Evolutionary conservation across 2,113 vertebrate species (phyloP).

Genomic region (Melanerpes aurifrons): DNA sequence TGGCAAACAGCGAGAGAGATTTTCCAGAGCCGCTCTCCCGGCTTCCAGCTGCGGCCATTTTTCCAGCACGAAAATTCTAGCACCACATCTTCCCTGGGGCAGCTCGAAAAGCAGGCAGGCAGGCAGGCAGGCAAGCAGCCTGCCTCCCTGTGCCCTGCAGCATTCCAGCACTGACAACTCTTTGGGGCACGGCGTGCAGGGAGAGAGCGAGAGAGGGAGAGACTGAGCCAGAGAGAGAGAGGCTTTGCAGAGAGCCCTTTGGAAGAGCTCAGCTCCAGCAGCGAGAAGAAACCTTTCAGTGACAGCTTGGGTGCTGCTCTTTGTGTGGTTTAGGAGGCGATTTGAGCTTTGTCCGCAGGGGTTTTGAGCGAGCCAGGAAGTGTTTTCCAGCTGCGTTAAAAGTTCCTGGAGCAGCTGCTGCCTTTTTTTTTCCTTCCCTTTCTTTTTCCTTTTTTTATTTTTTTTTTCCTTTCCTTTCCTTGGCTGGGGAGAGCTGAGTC

Average conservation of each 20-base stretch:
- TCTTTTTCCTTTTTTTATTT: too few species aligned
- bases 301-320: not conserved
- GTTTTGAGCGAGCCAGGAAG: not conserved
- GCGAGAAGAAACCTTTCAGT: not conserved
- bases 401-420: conserved; percentile 64
- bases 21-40: conserved; percentile 61
- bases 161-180: conserved; percentile 36
- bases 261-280: not conserved
- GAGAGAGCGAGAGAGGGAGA: not conserved
- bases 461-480: not conserved
- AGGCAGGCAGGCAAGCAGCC: not conserved
- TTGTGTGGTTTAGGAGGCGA: not conserved
- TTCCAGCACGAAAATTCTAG: conserved; percentile 59
- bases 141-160: conserved; percentile 25
- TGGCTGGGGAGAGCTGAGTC: conserved; percentile 51
- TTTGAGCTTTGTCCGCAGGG: not conserved
- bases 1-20: conserved; percentile 46
- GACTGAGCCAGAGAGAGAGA: not conserved
- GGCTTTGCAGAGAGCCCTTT: not conserved
- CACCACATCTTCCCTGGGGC: conserved; percentile 28
- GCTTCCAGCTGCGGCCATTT: conserved; percentile 54
- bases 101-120: not conserved
- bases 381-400: conserved; percentile 44
- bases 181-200: not conserved
- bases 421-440: not conserved